Evolutionary conservation across 2,113 vertebrate species (phyloP), one percentile per base, ranked within the genome.

Genomic region (Oreotrochilus melanogaster): DNA sequence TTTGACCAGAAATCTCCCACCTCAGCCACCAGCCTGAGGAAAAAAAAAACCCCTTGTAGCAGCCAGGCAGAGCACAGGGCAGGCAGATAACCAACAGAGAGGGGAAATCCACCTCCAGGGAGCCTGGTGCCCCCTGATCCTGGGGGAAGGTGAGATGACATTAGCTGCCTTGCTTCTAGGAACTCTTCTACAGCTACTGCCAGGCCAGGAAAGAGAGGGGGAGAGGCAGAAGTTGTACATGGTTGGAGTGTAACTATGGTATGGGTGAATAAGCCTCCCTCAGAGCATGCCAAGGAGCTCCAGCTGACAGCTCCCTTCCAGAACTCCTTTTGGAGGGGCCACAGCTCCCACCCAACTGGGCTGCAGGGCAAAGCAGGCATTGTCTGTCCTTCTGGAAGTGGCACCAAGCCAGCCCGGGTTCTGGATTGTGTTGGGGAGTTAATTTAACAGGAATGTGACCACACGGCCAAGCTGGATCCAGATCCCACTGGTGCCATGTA

Each of bases 361-460:
- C 73, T 14, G 14, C 35, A 28, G 1, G 43, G 45, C 66, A 31
- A 45, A 60, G 31, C 72, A 37, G 76, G 72, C 88, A 84, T 28
- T 60, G 81, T 50, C 76, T 54, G 67, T 42, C 72, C 62, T 72
- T 75, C 76, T 92, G 76, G 24, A 83, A 91, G 91, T 30, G 84
- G 91, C 93, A 75, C 33, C 31, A 9, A 62, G 72, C 88, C 95
- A 95, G 86, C 48, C 9, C 10, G 3, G 53, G 43, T 81, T 72
- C 72, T 43, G 85, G 69, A 78, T 13, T 42, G 48, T 31, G 50
- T 5, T 42, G 85, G 85, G 58, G 28, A 64, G 64, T 19, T 60
- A 35, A 66, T 33, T 78, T 27, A 78, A 80, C 22, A 73, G 64
- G 19, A 80, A 24, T 4, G 13, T 5, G 28, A 80, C 54, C 69